A percentile compares a stretch with the other conserved stretches of the same genome.
phyloP scores from a whole-genome alignment of 2,797 vertebrate genomes.

The Mionectes olivaceus region DNA sequence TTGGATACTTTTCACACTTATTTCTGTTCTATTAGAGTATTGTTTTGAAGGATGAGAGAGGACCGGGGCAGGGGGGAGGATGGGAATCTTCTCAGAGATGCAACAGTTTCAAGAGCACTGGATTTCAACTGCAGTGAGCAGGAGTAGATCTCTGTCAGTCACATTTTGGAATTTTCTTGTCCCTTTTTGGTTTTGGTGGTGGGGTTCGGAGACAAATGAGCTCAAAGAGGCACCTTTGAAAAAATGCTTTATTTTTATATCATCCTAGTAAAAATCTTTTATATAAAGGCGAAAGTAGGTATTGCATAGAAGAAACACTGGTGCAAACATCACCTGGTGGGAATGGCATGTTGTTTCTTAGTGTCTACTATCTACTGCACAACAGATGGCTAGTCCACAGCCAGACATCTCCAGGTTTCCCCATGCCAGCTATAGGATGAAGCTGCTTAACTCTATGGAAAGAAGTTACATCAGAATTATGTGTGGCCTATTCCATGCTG shows the following conservation, averaged over 20 bases:
- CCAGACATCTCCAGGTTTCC: slow-evolving; percentile 73
- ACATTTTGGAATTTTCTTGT: not conserved
- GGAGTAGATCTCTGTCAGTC: not conserved
- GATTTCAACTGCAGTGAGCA: not conserved
- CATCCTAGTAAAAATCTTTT: slow-evolving; percentile 87
- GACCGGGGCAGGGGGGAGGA: not conserved
- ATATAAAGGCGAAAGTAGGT: slow-evolving; percentile 85
- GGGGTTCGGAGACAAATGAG: not conserved
- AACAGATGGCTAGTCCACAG: slow-evolving; percentile 48
- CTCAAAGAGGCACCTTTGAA: slow-evolving; percentile 56
- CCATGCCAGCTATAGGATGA: slow-evolving; percentile 50
- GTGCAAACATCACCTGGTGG: slow-evolving; percentile 77
- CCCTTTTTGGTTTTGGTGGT: not conserved
- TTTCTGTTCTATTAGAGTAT: not conserved
- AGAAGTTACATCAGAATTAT: not conserved
- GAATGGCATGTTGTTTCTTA: slow-evolving; percentile 79
- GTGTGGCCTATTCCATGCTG: not conserved
- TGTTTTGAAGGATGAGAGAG: not conserved
- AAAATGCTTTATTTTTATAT: slow-evolving; percentile 86
- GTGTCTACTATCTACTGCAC: slow-evolving; percentile 73
- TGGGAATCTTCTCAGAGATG: not conserved
- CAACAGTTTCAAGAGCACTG: not conserved
- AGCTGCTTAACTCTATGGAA: not conserved
- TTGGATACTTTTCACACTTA: not conserved
- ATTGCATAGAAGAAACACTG: slow-evolving; percentile 87